These are phyloP conservation scores for Arizona elegans DNA, from an alignment of 2,113 vertebrate species.

Conservation along the genomic window DNA sequence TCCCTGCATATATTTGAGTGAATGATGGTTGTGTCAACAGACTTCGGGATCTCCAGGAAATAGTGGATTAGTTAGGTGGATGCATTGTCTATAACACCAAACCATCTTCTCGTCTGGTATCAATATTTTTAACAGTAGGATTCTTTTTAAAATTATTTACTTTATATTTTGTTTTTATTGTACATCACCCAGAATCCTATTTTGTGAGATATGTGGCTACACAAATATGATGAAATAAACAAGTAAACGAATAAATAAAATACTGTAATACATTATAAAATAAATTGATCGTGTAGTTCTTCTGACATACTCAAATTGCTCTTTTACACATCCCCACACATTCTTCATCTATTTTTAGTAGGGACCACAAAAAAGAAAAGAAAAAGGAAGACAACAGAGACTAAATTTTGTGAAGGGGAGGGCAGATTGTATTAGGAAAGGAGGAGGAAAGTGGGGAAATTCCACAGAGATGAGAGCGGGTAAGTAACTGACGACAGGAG, in stretches of 20 bases:
- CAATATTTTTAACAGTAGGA: neutral
- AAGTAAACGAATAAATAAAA: neutral
- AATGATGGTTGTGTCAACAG: neutral
- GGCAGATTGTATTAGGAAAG: neutral
- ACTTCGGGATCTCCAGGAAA: neutral
- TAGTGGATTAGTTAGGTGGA: neutral
- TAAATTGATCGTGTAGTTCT: neutral
- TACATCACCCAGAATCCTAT: neutral
- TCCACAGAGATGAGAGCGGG: neutral
- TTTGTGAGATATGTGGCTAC: neutral
- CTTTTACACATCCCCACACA: neutral
- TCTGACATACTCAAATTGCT: neutral
- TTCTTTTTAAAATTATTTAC: neutral
- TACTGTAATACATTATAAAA: neutral
- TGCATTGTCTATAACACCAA: neutral
- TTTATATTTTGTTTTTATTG: neutral
- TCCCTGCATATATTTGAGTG: neutral
- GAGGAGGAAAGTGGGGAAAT: neutral
- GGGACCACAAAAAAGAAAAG: neutral
- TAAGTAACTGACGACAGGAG: neutral
- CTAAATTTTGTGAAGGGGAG: neutral
- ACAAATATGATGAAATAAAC: neutral
- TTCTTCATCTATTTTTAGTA: neutral
- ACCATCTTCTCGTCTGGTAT: neutral
- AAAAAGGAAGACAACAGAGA: neutral